Evolutionary conservation across 2,113 vertebrate genomes (phyloP).

Genomic region (Pachypanchax playfairii): DNA sequence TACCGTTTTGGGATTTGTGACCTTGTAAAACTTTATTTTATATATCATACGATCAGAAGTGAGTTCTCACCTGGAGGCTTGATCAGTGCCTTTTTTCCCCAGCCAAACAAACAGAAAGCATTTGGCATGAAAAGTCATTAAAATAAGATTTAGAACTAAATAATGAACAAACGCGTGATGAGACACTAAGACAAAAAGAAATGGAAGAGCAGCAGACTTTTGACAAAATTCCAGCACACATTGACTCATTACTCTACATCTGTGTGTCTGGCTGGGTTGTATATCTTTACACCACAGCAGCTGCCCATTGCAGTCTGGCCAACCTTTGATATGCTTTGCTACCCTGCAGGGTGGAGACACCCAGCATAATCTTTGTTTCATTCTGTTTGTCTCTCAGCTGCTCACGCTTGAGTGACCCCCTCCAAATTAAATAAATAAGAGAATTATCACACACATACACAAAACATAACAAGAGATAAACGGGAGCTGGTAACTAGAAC

Average conservation of each 20-base stretch:
- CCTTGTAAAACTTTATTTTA: conserved; percentile 77
- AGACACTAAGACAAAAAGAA: conserved; percentile 3
- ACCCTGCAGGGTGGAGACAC: conserved; percentile 46
- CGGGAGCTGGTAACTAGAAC: no score
- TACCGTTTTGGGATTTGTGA: conserved; percentile 66
- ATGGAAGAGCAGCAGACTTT: conserved; percentile 68
- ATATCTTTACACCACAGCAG: conserved; percentile 56
- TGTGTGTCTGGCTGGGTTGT: conserved; percentile 58
- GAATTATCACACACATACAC: no score
- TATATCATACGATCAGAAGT: conserved; percentile 71
- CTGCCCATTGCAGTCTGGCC: conserved; percentile 56
- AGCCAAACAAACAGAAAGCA: conserved; percentile 22
- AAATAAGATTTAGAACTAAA: conserved; percentile 46
- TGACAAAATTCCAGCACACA: conserved; percentile 58
- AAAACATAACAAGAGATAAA: no score
- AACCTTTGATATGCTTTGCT: conserved; percentile 48
- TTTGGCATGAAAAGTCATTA: conserved; percentile 27
- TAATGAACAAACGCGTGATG: conserved; percentile 21
- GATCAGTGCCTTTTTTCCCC: conserved; percentile 59
- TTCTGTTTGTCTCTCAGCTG: conserved; percentile 31
- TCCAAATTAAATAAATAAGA: no score
- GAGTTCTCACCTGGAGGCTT: conserved; percentile 73
- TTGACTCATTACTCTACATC: conserved; percentile 64
- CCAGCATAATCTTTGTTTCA: conserved; percentile 46
- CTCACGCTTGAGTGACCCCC: conserved; percentile 21